Evolutionary conservation across 1,140 invertebrate genomes (phyloP).

Genomic region (Daktulosphaira vitifoliae): DNA sequence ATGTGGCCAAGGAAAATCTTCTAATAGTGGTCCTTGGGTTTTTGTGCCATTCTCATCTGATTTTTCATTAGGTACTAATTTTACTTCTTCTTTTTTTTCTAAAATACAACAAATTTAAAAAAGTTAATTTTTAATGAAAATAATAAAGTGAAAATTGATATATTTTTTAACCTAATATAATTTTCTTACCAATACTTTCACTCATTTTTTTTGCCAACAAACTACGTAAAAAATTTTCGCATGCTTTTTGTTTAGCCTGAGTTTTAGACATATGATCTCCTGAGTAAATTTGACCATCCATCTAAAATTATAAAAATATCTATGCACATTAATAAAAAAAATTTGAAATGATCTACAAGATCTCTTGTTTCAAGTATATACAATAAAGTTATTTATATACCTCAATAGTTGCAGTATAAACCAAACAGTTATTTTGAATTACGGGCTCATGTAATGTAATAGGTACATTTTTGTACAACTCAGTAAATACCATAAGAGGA

Average conservation of each 20-base stretch:
- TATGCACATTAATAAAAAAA: background rate
- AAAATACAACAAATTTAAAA: background rate
- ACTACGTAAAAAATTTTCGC: slow-evolving; percentile 16
- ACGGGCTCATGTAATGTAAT: background rate
- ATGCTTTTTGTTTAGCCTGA: slow-evolving; percentile 29
- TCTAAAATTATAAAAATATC: background rate
- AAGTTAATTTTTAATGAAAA: background rate
- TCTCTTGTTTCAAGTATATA: too few relatives aligned
- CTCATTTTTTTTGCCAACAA: slow-evolving; percentile 19
- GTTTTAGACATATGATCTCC: slow-evolving; percentile 8
- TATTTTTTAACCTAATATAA: too few relatives aligned
- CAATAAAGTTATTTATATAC: background rate
- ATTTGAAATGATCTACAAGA: too few relatives aligned
- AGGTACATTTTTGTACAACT: slow-evolving; percentile 18
- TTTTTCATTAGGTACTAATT: background rate
- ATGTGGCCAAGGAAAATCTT: slow-evolving; percentile 29
- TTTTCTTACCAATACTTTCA: background rate
- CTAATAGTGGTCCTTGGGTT: slow-evolving; percentile 6
- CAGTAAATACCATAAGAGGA: slow-evolving; percentile 25
- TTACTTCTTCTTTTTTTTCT: slow-evolving; percentile 5
- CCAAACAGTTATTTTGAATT: background rate
- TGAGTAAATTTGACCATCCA: slow-evolving; percentile 8
- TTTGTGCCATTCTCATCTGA: background rate
- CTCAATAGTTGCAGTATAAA: slow-evolving; percentile 15
- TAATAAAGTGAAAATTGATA: background rate